phyloP scores from a whole-genome alignment of 2,113 vertebrate species.

The Plectropomus leopardus region DNA sequence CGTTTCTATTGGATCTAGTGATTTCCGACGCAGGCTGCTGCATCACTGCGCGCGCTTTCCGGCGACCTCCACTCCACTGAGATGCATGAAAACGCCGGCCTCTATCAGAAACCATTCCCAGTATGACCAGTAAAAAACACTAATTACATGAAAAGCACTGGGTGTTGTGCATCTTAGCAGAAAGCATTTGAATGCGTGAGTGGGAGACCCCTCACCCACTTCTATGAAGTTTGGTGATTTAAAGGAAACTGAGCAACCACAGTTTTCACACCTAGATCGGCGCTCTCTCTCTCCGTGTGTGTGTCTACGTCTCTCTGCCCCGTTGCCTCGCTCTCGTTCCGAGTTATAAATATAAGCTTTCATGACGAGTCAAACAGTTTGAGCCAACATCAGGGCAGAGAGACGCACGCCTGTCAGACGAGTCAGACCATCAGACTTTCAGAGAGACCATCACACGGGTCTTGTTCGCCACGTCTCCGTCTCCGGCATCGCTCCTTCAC shows the following conservation, averaged over 20 bases:
- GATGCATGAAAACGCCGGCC: background rate
- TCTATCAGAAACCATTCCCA: background rate
- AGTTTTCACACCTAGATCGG: slow-evolving; percentile 80
- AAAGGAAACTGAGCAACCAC: slow-evolving; percentile 81
- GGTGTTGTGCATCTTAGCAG: background rate
- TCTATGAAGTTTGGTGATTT: slow-evolving; percentile 79
- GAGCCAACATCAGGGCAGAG: slow-evolving; percentile 24
- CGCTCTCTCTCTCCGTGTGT: slow-evolving; percentile 31
- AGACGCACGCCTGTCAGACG: background rate
- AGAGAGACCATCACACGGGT: background rate
- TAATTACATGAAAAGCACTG: background rate
- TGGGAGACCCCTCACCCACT: slow-evolving; percentile 73
- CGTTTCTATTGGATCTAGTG: slow-evolving; percentile 20
- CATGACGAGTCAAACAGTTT: slow-evolving; percentile 51
- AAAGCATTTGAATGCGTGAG: slow-evolving; percentile 9
- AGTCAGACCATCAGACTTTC: background rate
- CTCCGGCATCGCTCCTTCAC: background rate
- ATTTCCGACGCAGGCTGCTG: slow-evolving; percentile 21
- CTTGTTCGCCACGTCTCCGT: background rate
- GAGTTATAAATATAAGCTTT: slow-evolving; percentile 65
- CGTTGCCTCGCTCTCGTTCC: slow-evolving; percentile 9
- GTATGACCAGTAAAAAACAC: background rate
- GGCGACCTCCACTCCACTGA: background rate
- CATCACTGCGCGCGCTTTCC: slow-evolving; percentile 1
- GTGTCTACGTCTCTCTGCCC: too few species aligned